Evolutionary conservation across 1,140 invertebrate genomes (phyloP), one percentile per base, ranked within the genome.

Genomic region (Caenorhabditis brenneri): DNA sequence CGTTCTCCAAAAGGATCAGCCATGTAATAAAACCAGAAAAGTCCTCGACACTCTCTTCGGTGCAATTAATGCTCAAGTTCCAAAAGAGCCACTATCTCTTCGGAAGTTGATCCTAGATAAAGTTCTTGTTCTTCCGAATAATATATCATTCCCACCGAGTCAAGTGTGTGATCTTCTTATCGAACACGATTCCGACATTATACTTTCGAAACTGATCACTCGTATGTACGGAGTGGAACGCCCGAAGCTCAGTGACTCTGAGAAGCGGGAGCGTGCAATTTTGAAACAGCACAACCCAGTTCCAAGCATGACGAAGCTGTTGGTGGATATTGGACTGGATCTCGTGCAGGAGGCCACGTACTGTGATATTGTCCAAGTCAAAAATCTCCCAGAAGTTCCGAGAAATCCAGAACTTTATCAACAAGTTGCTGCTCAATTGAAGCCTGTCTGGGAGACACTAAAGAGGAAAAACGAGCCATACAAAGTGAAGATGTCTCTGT

Each of bases 401-500:
- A 91, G 89, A 46, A 91, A 89, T 60, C 86, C 90, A 49, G 89
- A 90, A 48, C 89, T 88, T 1, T 90, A 90, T 81, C 89, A 91
- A 60, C 51, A 90, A 88, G 89, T 90, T 12, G 89, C 90, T 19
- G 87, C 88, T 24, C 89, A 90, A 58, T 84, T 90, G 22, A 89
- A 88, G 81, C 89, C 89, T 10, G 89, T 90, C 5, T 90, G 88
- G 90, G 87, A 90, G 60, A 82, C 84, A 16, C 65, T 90, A 16
- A 87, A 85, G 69, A 85, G 85, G n/a, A 89, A 90, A 60, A 90
- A 90, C 55, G 85, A 85, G 31, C 84, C 87, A 6, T 91, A 90
- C 79, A 89, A 90, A 46, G 42, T 88, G 10, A 87, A 88, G 60
- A 29, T 84, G 16, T 69, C 60, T 19, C 81, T 22, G 22, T 90